A percentile compares a stretch with the other conserved stretches of the same genome.
These are phyloP conservation scores for Sarcophaga subvicina DNA, from an alignment of 2,888 invertebrate species.

Conservation along the genomic window DNA sequence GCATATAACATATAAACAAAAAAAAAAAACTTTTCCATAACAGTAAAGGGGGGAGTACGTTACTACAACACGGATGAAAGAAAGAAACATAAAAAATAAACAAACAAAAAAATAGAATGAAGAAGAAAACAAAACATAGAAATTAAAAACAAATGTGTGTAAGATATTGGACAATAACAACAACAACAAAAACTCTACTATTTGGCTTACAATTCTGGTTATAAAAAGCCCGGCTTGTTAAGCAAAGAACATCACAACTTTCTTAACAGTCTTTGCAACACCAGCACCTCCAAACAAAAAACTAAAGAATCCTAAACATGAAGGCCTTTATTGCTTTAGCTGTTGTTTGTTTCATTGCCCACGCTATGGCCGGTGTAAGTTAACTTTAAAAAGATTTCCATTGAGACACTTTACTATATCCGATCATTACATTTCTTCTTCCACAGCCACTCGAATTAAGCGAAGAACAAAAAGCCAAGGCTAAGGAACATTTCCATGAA, in stretches of 20 bases:
- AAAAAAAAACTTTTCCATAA: too few relatives aligned
- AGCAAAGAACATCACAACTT: conserved; percentile 5
- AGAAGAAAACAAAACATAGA: too few relatives aligned
- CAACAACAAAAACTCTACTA: too few relatives aligned
- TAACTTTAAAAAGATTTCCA: too few relatives aligned
- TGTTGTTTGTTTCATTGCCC: conserved; percentile 71
- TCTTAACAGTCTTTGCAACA: neutral
- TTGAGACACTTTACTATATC: too few relatives aligned
- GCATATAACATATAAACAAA: too few relatives aligned
- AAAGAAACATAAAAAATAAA: too few relatives aligned
- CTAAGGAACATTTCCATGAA: conserved; percentile 66
- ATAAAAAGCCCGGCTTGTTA: neutral
- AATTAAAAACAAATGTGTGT: too few relatives aligned
- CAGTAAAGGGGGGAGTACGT: too few relatives aligned
- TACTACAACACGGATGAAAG: too few relatives aligned
- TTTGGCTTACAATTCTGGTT: neutral
- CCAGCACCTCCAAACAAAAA: neutral
- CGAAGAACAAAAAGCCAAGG: conserved; percentile 75
- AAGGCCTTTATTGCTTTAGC: conserved; percentile 73
- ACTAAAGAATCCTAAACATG: conserved; percentile 67
- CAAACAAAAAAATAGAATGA: too few relatives aligned
- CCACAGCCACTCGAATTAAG: conserved; percentile 62
- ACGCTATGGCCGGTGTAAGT: conserved; percentile 73
- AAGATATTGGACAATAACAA: too few relatives aligned
- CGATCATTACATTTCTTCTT: neutral